These are phyloP conservation scores for Nephrotoma guestfalica DNA, from an alignment of 2,888 invertebrate genomes.

Conservation along the genomic window DNA sequence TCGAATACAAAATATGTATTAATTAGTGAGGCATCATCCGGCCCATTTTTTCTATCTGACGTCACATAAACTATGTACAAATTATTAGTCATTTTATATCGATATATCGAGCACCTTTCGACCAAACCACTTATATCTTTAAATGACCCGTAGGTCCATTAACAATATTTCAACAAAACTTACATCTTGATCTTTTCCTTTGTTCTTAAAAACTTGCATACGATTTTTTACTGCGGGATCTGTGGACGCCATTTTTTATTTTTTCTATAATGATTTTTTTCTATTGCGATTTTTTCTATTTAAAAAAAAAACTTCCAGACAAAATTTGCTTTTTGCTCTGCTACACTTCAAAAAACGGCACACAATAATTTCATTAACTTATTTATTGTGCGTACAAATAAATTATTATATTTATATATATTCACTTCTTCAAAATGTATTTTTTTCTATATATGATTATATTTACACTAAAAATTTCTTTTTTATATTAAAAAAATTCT, in stretches of 20 bases:
- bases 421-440: background rate
- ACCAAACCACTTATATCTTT: background rate
- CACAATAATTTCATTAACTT: background rate
- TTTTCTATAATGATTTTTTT: background rate
- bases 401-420: background rate
- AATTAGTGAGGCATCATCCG: background rate
- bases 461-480: background rate
- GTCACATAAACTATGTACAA: background rate
- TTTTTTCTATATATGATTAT: background rate
- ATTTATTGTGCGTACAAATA: background rate
- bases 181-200: conserved; percentile 98
- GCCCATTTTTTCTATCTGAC: conserved; percentile 13
- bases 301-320: background rate
- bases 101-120: background rate
- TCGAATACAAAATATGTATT: background rate
- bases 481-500: background rate
- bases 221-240: conserved; percentile 43
- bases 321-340: background rate
- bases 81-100: background rate
- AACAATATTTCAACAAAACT: conserved; percentile 32
- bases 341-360: background rate
- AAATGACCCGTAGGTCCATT: background rate
- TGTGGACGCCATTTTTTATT: conserved; percentile 13
- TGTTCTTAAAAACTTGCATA: conserved; percentile 94
- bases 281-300: background rate